phyloP scores from a whole-genome alignment of 1,140 invertebrate species.

The Pseudomyrmex gracilis region DNA sequence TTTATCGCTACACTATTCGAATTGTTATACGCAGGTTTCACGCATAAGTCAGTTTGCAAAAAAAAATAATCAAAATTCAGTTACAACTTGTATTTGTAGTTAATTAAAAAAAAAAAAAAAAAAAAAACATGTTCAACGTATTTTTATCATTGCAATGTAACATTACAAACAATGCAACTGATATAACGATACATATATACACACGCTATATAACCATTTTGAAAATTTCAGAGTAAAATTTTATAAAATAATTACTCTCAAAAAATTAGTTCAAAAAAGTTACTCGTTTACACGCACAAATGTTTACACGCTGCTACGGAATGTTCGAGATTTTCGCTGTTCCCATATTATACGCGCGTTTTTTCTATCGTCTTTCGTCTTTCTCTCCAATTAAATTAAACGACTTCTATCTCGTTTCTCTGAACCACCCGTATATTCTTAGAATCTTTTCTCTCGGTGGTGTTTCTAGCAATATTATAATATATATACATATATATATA shows the following conservation, averaged over 20 bases:
- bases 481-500: not conserved
- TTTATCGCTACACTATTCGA: not conserved
- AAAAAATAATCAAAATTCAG: slow-evolving; percentile 8
- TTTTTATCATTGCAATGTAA: not conserved
- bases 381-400: not conserved
- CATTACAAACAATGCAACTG: no score
- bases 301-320: not conserved
- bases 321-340: slow-evolving; percentile 5
- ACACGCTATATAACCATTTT: not conserved
- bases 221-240: not conserved
- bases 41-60: not conserved
- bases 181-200: no score
- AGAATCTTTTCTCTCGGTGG: slow-evolving; percentile 1
- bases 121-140: not conserved
- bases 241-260: no score
- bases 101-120: no score
- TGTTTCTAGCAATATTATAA: not conserved
- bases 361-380: not conserved
- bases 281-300: no score
- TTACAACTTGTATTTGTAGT: not conserved
- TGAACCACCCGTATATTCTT: not conserved
- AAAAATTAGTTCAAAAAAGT: no score
- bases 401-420: not conserved
- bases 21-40: not conserved
- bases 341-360: no score